phyloP scores from a whole-genome alignment of 2,888 invertebrate species.

The Aphrophora alni region DNA sequence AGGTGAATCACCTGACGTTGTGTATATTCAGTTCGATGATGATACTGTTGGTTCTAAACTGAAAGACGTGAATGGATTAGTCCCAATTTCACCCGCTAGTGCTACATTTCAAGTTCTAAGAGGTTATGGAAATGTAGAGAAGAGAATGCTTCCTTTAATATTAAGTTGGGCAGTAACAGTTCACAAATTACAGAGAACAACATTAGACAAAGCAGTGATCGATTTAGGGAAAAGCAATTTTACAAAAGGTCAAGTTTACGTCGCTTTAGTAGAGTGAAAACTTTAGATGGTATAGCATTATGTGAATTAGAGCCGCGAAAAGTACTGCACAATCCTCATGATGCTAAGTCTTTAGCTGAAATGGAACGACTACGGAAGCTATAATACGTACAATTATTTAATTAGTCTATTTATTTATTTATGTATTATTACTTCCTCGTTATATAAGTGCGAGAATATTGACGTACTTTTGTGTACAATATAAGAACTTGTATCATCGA shows the following conservation, averaged over 20 bases:
- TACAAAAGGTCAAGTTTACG: background rate
- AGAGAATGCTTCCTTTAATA: conserved; percentile 37
- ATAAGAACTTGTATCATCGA: too few species aligned
- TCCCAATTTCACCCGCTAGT: background rate
- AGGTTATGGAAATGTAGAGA: background rate
- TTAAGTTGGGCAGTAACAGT: conserved; percentile 41
- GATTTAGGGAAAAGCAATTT: background rate
- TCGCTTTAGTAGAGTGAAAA: background rate
- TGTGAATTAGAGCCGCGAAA: too few species aligned
- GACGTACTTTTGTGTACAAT: too few species aligned
- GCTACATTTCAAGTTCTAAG: background rate
- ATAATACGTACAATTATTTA: too few species aligned
- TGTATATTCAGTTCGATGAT: background rate
- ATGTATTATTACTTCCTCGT: too few species aligned
- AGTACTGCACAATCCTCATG: too few species aligned
- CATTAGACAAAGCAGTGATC: background rate
- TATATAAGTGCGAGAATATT: too few species aligned
- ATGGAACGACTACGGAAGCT: too few species aligned
- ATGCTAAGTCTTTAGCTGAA: too few species aligned
- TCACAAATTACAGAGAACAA: conserved; percentile 42
- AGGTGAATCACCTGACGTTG: background rate
- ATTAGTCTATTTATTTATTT: too few species aligned
- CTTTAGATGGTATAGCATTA: too few species aligned
- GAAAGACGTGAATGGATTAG: background rate
- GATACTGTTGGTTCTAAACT: background rate